Evolutionary conservation across 2,888 invertebrate genomes (phyloP), one percentile per base, ranked within the genome.

Genomic region (Drosophila dives): DNA sequence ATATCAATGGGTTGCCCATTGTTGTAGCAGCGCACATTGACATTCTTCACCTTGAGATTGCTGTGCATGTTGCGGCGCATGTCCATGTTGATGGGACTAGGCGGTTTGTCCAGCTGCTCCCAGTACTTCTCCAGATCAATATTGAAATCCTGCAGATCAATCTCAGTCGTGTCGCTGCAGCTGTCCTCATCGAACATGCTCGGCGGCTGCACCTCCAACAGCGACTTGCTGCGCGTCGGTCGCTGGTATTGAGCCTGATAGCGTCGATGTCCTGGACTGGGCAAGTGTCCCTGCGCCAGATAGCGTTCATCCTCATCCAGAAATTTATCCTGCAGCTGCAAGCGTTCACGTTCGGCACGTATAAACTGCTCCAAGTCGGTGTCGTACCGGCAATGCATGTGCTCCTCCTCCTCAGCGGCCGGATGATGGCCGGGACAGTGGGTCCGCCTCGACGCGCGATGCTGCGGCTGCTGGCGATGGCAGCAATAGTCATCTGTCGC

Each of bases 121-220:
- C 93, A 93, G 76, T 93, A 93, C 77, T 93, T 93, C 62, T 92
- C 93, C 73, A 93, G 84, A 69, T 93, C 93, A 56, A 93, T 92
- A 74, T 93, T 93, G 56, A 93, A 93, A 67, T 93, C 93, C 71
- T 93, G 93, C 49, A 93, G 75, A 55, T 93, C 93, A 73, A 93
- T 91, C 80, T 93, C 93, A 0, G 93, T 93, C 29, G 93, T 92
- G 50, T 93, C 93, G 2, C 93, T 92, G 70, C 93, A 92, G 38
- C 92, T 92, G 76, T 93, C 86, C 50, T 93, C 93, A 53, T 92
- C 92, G 49, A 90, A 93, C 42, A 92, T 87, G 42, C 87, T 91
- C 0, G 93, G 92, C 10, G 93, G 92, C 60, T 92, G 92, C 38
- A 93, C 93, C 68, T 93, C 93, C 38, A 93, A 76, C 84, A 93